Evolutionary conservation across 1,140 invertebrate genomes (phyloP).

Genomic region (Pollicipes pollicipes): DNA sequence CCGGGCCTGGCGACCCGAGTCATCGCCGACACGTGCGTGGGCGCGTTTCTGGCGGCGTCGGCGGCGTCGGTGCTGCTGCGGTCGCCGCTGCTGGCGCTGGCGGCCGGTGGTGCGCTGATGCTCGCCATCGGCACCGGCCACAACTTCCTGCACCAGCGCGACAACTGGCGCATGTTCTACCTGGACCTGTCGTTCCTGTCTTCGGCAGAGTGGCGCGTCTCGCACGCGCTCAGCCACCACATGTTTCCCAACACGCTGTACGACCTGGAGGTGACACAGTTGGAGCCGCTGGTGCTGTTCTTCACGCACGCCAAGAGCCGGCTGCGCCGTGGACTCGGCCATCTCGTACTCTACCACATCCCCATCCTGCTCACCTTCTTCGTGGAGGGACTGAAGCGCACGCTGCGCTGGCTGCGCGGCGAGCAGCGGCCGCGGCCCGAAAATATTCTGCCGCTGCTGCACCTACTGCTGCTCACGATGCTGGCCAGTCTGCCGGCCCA

Average conservation of each 20-base stretch:
- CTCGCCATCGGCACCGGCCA: constrained; percentile 43
- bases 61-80: neutral
- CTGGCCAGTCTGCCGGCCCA: neutral
- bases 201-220: constrained; percentile 52
- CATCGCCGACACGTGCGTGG: neutral
- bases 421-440: constrained; percentile 15
- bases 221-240: constrained; percentile 59
- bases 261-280: constrained; percentile 49
- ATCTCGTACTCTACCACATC: constrained; percentile 32
- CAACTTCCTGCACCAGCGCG: constrained; percentile 61
- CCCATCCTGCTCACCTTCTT: constrained; percentile 30
- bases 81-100: constrained; percentile 21
- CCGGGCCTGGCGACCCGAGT: neutral
- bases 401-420: constrained; percentile 11
- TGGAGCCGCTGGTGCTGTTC: constrained; percentile 53
- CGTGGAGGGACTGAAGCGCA: constrained; percentile 23
- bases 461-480: constrained; percentile 11
- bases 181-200: constrained; percentile 49
- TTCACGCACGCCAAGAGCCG: constrained; percentile 31
- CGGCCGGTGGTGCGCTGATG: constrained; percentile 36
- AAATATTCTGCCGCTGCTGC: constrained; percentile 17
- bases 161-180: constrained; percentile 65
- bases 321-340: constrained; percentile 31
- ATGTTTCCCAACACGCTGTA: constrained; percentile 50
- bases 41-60: neutral